Base-by-base conservation (phyloP, 1,140 invertebrate species). In the Cardiocondyla obscurior region DNA sequence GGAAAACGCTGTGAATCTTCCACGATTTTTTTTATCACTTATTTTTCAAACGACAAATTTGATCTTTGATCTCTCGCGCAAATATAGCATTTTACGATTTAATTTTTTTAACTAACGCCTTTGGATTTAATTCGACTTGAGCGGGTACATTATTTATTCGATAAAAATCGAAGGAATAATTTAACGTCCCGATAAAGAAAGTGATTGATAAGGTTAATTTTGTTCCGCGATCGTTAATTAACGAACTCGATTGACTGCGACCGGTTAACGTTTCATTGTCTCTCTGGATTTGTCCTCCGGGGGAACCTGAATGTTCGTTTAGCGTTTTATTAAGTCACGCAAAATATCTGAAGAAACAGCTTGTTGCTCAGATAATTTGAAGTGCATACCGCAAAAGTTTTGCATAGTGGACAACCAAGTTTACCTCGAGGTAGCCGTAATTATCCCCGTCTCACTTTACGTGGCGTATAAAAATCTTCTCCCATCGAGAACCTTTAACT, bases 251-350 rank as follows among this genome's bases (percentile, higher is more conserved):
- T 12, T 19, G 86, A 19, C 60, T 73, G 70, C 88, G 85, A 88
- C 86, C 83, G 22, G 58, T 5, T 85, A 90, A 85, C 79, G 69
- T 39, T 49, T 10, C 36, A 88, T 87, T 90, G 85, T 89, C 58
- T 90, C 57, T 67, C 77, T 53, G 51, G 83, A 82, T 82, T 86
- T 51, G 72, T 82, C 49, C 49, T 85, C 36, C 57, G 39, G 33
- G 33, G 39, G 28, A 30, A 46, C 19, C 28, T 64, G 28, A 51
- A 62, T 5, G 33, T 53, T n/a, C 22, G 70, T 72, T 76, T n/a
- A n/a, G n/a, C 5, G 1, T 44, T 70, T 64, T 57, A n/a, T 64
- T 19, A 14, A 30, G 22, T 74, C 84, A 44, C 85, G 73, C 22
- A 2, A 2, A 5, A 84, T 33, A 83, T 87, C 57, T 28, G 0